These are phyloP conservation scores for Drosophila prostipennis DNA, from an alignment of 2,888 invertebrate species.

Conservation along the genomic window DNA sequence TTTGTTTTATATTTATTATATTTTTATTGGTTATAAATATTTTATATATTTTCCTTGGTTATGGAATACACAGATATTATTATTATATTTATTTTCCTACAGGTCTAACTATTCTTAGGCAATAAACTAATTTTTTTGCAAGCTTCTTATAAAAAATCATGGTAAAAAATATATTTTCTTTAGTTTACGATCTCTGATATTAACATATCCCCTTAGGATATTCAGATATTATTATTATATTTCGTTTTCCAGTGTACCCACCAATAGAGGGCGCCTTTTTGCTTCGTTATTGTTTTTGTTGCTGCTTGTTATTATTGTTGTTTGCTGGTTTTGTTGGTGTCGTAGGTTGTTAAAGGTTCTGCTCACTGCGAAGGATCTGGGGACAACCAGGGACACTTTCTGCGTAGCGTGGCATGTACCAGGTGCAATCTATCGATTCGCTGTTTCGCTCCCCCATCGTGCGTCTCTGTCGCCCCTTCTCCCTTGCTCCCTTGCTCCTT, in stretches of 20 bases:
- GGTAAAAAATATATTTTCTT: too few species aligned
- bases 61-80: too few species aligned
- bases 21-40: too few species aligned
- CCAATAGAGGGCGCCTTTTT: slow-evolving; percentile 41
- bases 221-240: neutral
- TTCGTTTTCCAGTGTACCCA: neutral
- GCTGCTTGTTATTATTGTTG: slow-evolving; percentile 45
- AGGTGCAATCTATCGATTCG: slow-evolving; percentile 80
- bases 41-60: too few species aligned
- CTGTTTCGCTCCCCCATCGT: slow-evolving; percentile 23
- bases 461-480: slow-evolving; percentile 10
- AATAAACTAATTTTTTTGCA: too few species aligned
- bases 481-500: slow-evolving; percentile 1
- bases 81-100: too few species aligned
- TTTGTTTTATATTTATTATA: too few species aligned
- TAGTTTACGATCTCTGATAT: too few species aligned
- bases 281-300: slow-evolving; percentile 68
- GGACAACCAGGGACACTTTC: slow-evolving; percentile 63
- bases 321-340: slow-evolving; percentile 64
- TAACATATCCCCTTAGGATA: too few species aligned
- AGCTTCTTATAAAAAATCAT: too few species aligned
- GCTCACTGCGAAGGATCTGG: slow-evolving; percentile 36
- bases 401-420: slow-evolving; percentile 64
- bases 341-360: slow-evolving; percentile 70
- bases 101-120: too few species aligned